Evolutionary conservation across 2,888 invertebrate genomes (phyloP).

Genomic region (Pheosia tremula): DNA sequence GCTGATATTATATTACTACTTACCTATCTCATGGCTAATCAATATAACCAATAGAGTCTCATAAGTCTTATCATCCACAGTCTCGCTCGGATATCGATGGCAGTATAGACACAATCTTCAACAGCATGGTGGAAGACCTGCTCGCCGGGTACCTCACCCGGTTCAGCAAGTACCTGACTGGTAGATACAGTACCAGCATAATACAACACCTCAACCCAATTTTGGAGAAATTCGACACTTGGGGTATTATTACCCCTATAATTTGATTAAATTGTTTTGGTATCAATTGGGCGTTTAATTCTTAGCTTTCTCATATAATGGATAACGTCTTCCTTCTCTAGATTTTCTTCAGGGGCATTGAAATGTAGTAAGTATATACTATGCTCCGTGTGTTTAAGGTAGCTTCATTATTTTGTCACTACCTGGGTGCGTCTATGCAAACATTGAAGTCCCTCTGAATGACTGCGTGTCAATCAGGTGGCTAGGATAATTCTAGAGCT

Average conservation of each 20-base stretch:
- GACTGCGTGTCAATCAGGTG: no score
- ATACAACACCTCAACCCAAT: slow-evolving; percentile 43
- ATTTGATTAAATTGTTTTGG: slow-evolving; percentile 19
- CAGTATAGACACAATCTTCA: slow-evolving; percentile 62
- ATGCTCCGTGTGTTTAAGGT: no score
- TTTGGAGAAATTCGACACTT: slow-evolving; percentile 46
- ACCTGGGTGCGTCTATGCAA: no score
- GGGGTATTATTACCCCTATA: slow-evolving; percentile 41
- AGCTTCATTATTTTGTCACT: no score
- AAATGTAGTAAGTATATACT: no score
- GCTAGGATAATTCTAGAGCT: no score
- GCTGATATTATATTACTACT: no score
- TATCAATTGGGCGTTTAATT: slow-evolving; percentile 12
- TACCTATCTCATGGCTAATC: not conserved
- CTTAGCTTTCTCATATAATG: slow-evolving; percentile 1
- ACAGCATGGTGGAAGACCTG: slow-evolving; percentile 57
- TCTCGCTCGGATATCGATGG: slow-evolving; percentile 57
- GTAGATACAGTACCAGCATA: slow-evolving; percentile 27
- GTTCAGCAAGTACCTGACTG: slow-evolving; percentile 50
- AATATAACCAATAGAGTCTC: no score
- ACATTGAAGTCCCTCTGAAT: no score
- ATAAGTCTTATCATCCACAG: slow-evolving; percentile 42
- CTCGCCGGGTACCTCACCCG: slow-evolving; percentile 55
- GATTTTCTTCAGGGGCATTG: no score
- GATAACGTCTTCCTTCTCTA: no score